phyloP scores from a whole-genome alignment of 1,140 invertebrate genomes.

The Apis cerana region DNA sequence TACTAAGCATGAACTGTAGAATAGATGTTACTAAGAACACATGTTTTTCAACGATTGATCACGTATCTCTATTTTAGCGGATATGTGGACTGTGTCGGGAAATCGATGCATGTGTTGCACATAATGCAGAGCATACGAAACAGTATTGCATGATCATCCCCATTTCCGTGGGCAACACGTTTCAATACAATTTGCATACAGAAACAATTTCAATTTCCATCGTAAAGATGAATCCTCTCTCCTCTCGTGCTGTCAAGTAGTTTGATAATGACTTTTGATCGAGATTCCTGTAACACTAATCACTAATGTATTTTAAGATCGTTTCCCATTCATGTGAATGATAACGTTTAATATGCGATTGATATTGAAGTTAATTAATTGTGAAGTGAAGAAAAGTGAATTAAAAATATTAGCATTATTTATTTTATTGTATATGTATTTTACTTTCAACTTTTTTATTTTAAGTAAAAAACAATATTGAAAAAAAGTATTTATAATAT shows the following conservation, averaged over 20 bases:
- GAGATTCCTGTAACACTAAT: conserved; percentile 9
- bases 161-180: conserved; percentile 27
- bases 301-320: conserved; percentile 22
- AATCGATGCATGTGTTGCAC: conserved; percentile 25
- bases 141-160: not conserved
- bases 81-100: conserved; percentile 18
- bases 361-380: too few relatives aligned
- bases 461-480: too few relatives aligned
- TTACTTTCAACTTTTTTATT: too few relatives aligned
- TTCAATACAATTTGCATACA: conserved; percentile 33
- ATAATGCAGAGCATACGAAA: conserved; percentile 1
- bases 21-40: not conserved
- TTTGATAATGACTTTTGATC: conserved; percentile 38
- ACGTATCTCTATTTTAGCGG: not conserved
- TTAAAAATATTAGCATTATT: too few relatives aligned
- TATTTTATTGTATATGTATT: too few relatives aligned
- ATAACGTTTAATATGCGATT: not conserved
- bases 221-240: conserved; percentile 15
- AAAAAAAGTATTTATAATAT: too few relatives aligned
- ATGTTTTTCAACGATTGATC: conserved; percentile 34
- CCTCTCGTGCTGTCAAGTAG: conserved; percentile 7
- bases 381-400: too few relatives aligned
- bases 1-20: not conserved
- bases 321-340: conserved; percentile 1
- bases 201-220: conserved; percentile 37